Evolutionary conservation across 23 tunicate genomes (phyloP).

Genomic region (Styela clava): DNA sequence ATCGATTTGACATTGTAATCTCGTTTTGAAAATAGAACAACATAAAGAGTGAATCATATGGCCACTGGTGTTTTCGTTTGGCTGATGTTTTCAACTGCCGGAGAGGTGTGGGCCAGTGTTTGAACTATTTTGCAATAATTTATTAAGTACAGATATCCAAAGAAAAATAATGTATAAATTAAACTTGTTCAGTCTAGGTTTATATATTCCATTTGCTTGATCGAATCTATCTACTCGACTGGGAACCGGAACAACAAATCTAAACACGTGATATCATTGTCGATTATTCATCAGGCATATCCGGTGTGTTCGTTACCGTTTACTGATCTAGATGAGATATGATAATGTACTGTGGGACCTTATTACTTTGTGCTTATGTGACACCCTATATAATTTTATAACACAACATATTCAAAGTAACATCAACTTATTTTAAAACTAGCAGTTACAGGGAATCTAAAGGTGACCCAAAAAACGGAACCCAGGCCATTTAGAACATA

Average conservation of each 20-base stretch:
- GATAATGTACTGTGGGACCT: not conserved
- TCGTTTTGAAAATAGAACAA: not conserved
- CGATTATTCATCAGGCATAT: not conserved
- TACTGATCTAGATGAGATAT: not conserved
- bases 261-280: conserved; percentile 15
- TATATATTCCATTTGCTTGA: not conserved
- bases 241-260: conserved; percentile 25
- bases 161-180: too few relatives aligned
- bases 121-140: too few relatives aligned
- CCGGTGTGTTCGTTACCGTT: not conserved
- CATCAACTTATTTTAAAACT: too few relatives aligned
- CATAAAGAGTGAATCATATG: not conserved
- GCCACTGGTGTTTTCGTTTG: not conserved
- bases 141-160: too few relatives aligned
- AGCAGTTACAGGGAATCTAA: too few relatives aligned
- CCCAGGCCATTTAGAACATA: too few relatives aligned
- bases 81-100: too few relatives aligned
- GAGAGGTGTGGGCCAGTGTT: too few relatives aligned
- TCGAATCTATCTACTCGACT: not conserved
- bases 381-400: too few relatives aligned
- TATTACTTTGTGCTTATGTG: too few relatives aligned
- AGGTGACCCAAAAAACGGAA: too few relatives aligned
- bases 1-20: not conserved
- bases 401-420: too few relatives aligned
- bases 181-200: not conserved